Evolutionary conservation across 2,797 vertebrate species (phyloP).

Genomic region (Sebastes vulpes): DNA sequence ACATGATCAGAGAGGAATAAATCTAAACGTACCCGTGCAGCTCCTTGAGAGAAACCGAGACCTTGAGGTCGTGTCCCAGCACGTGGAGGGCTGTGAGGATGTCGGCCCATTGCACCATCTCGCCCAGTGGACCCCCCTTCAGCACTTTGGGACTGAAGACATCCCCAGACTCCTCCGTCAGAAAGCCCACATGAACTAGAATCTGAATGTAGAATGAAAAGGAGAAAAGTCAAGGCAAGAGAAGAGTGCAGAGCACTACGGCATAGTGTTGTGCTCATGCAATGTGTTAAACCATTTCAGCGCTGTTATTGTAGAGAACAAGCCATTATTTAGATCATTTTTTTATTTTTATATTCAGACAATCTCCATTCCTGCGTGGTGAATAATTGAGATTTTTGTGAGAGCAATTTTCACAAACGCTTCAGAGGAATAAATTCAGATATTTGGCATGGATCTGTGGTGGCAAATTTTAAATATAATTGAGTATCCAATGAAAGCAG

Average conservation of each 20-base stretch:
- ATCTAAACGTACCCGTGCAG: slow-evolving; percentile 93
- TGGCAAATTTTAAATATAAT: slow-evolving; percentile 31
- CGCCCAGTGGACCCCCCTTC: slow-evolving; percentile 96
- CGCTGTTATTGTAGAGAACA: not conserved
- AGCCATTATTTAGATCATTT: not conserved
- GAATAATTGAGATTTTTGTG: slow-evolving; percentile 8
- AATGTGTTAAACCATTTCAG: not conserved
- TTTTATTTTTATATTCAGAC: not conserved
- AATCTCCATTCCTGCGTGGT: not conserved
- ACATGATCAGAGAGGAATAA: not conserved
- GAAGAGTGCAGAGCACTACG: not conserved
- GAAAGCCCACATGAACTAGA: slow-evolving; percentile 95
- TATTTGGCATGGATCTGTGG: slow-evolving; percentile 29
- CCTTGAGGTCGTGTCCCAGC: slow-evolving; percentile 92
- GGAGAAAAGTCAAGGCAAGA: not conserved
- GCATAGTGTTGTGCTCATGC: slow-evolving; percentile 33
- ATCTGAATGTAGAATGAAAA: slow-evolving; percentile 89
- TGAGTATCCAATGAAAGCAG: slow-evolving; percentile 9
- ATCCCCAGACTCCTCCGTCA: slow-evolving; percentile 97
- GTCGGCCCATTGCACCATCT: slow-evolving; percentile 99
- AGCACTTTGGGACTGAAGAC: slow-evolving; percentile 97
- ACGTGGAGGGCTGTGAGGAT: slow-evolving; percentile 93
- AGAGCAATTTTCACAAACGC: slow-evolving; percentile 6
- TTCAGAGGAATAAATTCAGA: slow-evolving; percentile 24
- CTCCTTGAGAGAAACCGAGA: slow-evolving; percentile 92